Conservation (phyloP, 2,113 vertebrate species). For the Lagopus muta region DNA sequence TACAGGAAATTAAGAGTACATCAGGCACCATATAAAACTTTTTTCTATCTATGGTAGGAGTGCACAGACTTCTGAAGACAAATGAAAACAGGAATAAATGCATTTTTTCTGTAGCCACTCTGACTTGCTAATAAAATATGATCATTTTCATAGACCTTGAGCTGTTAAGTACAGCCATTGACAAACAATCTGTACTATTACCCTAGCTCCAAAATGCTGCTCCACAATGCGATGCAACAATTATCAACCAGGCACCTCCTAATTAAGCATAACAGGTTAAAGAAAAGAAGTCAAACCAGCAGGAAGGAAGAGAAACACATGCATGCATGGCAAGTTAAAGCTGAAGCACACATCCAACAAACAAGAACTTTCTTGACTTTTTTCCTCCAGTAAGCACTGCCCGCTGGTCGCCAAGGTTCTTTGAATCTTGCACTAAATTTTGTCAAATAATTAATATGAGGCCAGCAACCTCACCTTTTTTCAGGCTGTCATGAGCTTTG, state of each 20-base stretch:
- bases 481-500: not conserved
- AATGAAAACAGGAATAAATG: not conserved
- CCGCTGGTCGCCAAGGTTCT: not conserved
- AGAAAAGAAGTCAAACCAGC: not conserved
- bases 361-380: slow-evolving; percentile 17
- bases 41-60: not conserved
- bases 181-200: not conserved
- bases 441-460: slow-evolving; percentile 10
- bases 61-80: not conserved
- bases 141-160: not conserved
- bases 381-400: not conserved
- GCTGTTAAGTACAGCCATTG: not conserved
- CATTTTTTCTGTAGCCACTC: not conserved
- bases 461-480: not conserved
- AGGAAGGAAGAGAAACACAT: not conserved
- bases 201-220: not conserved
- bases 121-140: not conserved
- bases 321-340: not conserved
- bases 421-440: not conserved
- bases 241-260: not conserved
- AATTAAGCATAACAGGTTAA: not conserved
- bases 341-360: not conserved
- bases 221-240: not conserved
- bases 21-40: not conserved
- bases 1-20: not conserved